Conservation (phyloP, 2,888 invertebrate genomes). For the Slavum lentiscoides region DNA sequence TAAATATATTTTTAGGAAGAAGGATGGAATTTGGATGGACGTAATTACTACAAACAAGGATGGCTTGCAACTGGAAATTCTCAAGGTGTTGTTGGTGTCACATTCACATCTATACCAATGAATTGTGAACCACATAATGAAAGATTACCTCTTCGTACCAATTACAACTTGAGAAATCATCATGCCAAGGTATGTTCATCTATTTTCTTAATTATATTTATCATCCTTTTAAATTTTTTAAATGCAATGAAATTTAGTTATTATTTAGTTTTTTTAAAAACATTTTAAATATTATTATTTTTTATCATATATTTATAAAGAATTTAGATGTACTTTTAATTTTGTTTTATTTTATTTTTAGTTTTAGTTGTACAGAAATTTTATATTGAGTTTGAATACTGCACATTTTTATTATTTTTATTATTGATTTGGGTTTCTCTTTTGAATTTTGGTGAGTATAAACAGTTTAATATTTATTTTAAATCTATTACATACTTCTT, state of each 20-base stretch:
- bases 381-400: slow-evolving; percentile 37
- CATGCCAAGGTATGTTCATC: slow-evolving; percentile 76
- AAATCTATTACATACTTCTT: slow-evolving; percentile 9
- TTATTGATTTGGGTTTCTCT: slow-evolving; percentile 38
- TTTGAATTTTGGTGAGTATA: slow-evolving; percentile 36
- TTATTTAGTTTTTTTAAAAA: slow-evolving; percentile 16
- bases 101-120: slow-evolving; percentile 80
- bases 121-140: slow-evolving; percentile 78
- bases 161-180: slow-evolving; percentile 96
- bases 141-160: slow-evolving; percentile 80
- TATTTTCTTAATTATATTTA: background rate
- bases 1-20: slow-evolving; percentile 71
- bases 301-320: background rate
- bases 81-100: slow-evolving; percentile 91
- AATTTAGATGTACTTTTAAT: slow-evolving; percentile 12
- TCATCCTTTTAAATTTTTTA: slow-evolving; percentile 3
- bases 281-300: slow-evolving; percentile 11
- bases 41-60: slow-evolving; percentile 95
- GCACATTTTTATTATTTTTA: slow-evolving; percentile 34
- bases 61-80: slow-evolving; percentile 96
- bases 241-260: background rate
- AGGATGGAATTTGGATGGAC: slow-evolving; percentile 92
- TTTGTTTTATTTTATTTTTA: slow-evolving; percentile 28
- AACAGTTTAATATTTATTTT: slow-evolving; percentile 11
- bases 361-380: slow-evolving; percentile 41